phyloP scores from a whole-genome alignment of 2,888 invertebrate genomes.

The Polydesmus complanatus region DNA sequence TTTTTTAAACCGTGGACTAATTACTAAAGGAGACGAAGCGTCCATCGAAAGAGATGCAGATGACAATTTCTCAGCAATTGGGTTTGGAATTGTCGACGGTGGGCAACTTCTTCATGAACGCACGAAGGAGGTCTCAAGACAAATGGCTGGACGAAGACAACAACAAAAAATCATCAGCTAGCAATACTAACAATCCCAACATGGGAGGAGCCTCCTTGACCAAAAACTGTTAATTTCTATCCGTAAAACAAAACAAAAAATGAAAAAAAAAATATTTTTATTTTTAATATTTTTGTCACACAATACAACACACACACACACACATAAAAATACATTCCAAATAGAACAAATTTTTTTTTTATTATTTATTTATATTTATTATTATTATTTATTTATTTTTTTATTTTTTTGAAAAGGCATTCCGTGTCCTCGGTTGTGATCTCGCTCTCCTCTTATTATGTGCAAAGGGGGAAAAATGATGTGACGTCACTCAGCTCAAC shows the following conservation, averaged over 20 bases:
- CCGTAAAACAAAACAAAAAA: background rate
- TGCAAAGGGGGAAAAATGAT: background rate
- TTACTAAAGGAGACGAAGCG: slow-evolving; percentile 83
- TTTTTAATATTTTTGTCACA: background rate
- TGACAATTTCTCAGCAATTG: slow-evolving; percentile 92
- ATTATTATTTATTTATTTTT: too few relatives aligned
- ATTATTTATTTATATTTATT: background rate
- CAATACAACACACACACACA: background rate
- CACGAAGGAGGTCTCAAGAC: slow-evolving; percentile 73
- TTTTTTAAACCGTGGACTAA: too few relatives aligned
- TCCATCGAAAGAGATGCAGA: slow-evolving; percentile 99
- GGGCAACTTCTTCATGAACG: slow-evolving; percentile 99
- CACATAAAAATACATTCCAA: background rate
- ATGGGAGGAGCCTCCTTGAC: background rate
- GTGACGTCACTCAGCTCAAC: background rate
- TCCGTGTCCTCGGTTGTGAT: background rate
- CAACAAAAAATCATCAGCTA: slow-evolving; percentile 13
- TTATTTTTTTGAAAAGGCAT: too few relatives aligned
- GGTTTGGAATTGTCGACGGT: slow-evolving; percentile 95
- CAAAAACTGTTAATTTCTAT: background rate
- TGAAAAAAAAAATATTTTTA: background rate
- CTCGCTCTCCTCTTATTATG: background rate
- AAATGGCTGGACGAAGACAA: slow-evolving; percentile 90
- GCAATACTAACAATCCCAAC: slow-evolving; percentile 9
- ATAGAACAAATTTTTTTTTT: background rate